A percentile compares a stretch with the other conserved stretches of the same genome.
phyloP scores from a whole-genome alignment of 2,113 vertebrate genomes.

The Sander vitreus region DNA sequence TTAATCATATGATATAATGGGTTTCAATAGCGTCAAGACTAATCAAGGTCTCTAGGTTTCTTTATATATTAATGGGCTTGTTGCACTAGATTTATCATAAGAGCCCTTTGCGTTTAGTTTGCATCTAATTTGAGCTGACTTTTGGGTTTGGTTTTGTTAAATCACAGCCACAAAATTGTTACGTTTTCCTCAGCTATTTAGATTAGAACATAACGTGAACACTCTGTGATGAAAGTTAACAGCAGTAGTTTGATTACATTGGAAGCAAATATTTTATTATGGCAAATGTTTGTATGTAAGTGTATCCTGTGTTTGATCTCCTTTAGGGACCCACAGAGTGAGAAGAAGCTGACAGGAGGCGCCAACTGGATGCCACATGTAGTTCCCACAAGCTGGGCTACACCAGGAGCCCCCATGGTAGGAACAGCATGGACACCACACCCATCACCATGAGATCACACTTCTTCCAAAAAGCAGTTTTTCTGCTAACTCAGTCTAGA shows the following conservation, averaged over 20 bases:
- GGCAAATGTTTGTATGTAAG: not conserved
- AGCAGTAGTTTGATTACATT: not conserved
- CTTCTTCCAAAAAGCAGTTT: not conserved
- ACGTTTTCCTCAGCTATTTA: not conserved
- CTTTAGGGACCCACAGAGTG: slow-evolving; percentile 88
- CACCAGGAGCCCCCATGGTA: slow-evolving; percentile 90
- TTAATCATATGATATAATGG: not conserved
- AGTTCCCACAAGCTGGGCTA: slow-evolving; percentile 93
- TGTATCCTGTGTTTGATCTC: slow-evolving; percentile 25
- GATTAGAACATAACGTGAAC: not conserved
- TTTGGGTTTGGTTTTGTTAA: not conserved
- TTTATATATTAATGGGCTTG: not conserved
- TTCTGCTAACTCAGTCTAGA: not conserved
- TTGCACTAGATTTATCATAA: not conserved
- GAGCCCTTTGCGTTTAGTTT: too few species aligned
- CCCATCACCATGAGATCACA: not conserved
- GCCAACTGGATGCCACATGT: slow-evolving; percentile 98
- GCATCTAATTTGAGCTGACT: not conserved
- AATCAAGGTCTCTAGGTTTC: not conserved
- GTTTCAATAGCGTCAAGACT: not conserved
- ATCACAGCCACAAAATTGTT: not conserved
- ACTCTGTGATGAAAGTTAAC: not conserved
- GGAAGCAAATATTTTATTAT: not conserved
- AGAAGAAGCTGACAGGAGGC: slow-evolving; percentile 96
- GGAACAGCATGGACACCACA: not conserved